phyloP scores from a whole-genome alignment of 2,888 invertebrate genomes.

The Petrolisthes manimaculis region DNA sequence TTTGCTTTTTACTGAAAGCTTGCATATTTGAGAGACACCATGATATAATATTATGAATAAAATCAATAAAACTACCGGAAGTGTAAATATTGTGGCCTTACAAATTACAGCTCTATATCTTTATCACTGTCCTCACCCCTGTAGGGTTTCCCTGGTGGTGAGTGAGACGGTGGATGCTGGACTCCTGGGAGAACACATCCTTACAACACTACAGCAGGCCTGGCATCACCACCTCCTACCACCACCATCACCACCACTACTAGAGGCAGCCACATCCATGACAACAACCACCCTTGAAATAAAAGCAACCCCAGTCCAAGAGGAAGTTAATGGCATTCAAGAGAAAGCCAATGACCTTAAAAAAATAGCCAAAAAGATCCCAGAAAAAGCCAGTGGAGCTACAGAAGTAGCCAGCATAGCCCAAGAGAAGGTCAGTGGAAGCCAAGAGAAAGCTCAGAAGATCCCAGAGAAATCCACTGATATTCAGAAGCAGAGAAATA shows the following conservation, averaged over 20 bases:
- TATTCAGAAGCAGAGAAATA: neutral
- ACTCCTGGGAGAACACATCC: constrained; percentile 81
- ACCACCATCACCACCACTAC: constrained; percentile 65
- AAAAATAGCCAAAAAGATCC: neutral
- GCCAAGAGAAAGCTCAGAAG: too few relatives aligned
- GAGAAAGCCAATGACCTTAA: too few relatives aligned
- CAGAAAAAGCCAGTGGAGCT: neutral
- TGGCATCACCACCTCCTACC: constrained; percentile 76
- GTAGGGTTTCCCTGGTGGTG: constrained; percentile 76
- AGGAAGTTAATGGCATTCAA: too few relatives aligned
- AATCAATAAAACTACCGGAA: neutral
- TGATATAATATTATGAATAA: neutral
- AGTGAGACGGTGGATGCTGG: constrained; percentile 87
- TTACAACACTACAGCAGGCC: constrained; percentile 79
- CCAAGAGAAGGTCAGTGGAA: too few relatives aligned
- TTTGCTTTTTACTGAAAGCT: too few relatives aligned
- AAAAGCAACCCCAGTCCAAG: neutral
- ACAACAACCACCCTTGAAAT: neutral
- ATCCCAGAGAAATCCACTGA: neutral
- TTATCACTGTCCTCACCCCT: constrained; percentile 34
- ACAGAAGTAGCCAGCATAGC: neutral
- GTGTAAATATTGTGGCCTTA: neutral
- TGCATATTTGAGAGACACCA: too few relatives aligned
- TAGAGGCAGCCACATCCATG: too few relatives aligned
- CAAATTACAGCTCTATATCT: neutral